phyloP scores from a whole-genome alignment of 2,797 vertebrate genomes.

The Iguana delicatissima region DNA sequence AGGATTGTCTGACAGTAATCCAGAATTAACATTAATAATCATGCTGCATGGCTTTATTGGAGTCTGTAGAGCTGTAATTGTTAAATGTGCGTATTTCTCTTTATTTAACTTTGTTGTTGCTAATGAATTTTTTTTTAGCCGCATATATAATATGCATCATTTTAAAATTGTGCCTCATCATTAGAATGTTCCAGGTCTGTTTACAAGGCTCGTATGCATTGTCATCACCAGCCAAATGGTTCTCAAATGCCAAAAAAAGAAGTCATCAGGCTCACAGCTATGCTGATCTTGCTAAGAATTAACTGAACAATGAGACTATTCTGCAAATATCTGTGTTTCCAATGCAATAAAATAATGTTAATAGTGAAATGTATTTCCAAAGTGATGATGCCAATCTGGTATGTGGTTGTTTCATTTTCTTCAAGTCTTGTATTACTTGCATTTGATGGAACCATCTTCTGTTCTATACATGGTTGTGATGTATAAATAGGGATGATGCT shows the following conservation, averaged over 20 bases:
- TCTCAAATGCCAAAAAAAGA: slow-evolving; percentile 32
- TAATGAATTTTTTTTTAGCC: neutral
- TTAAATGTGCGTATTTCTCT: neutral
- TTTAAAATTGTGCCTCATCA: slow-evolving; percentile 8
- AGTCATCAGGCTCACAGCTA: neutral
- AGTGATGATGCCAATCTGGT: neutral
- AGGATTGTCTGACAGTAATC: neutral
- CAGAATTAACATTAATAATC: neutral
- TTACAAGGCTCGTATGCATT: neutral
- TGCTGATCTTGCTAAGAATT: slow-evolving; percentile 43
- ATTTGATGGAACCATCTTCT: neutral
- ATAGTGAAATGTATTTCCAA: slow-evolving; percentile 43
- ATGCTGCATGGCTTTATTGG: neutral
- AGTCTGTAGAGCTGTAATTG: neutral
- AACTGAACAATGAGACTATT: slow-evolving; percentile 16
- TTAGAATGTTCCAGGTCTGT: slow-evolving; percentile 20
- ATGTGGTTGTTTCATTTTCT: slow-evolving; percentile 10
- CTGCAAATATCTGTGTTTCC: slow-evolving; percentile 18
- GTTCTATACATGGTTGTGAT: neutral
- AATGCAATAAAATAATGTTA: slow-evolving; percentile 27
- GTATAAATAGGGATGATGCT: neutral
- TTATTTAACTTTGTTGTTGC: neutral
- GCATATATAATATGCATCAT: neutral
- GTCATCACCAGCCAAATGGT: slow-evolving; percentile 9
- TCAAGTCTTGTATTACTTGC: neutral